Base-by-base conservation (phyloP, 2,113 vertebrate genomes). In the Oceanites oceanicus region DNA sequence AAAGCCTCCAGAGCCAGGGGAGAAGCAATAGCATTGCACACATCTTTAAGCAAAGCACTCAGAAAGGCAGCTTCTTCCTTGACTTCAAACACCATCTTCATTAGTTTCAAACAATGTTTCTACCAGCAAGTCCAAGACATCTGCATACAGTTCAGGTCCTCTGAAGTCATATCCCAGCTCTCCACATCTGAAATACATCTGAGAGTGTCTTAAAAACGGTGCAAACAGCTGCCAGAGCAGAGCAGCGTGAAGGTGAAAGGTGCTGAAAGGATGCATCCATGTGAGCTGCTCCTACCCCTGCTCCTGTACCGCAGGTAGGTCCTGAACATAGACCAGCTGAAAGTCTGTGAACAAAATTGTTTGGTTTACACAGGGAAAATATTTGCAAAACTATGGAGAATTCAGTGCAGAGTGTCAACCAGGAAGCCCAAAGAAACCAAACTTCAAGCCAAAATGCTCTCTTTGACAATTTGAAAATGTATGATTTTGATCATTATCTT, bases 261-360 rank as follows among this genome's bases (percentile, higher is more conserved):
- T 32, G 32, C 36, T 38, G 67, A 49, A 71, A 74, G 32, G 45
- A 44, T 13, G 12, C 1, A 1, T 22, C 26, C 3, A 1, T 0
- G 1, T 0, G 29, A 75, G 7, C 9, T 59, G 62, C 50, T 22
- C 50, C 74, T 44, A 8, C 36, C 55, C 23, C 72, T 38, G 11
- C 40, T 70, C 34, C 76, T 44, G 15, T 40, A 11, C 47, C 1
- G 4, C 59, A 42, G 67, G 75, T 58, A 65, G 18, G 58, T 76
- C 30, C 30, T 82, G 47, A 61, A 19, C 9, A 6, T 3, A 52
- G 61, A 81, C 7, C 49, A 44, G 59, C 14, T 4, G 2, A 38
- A 68, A 79, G 25, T 21, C 49, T 8, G 19, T 7, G 19, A 53
- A 58, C 18, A 65, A 56, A 76, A 73, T 27, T 12, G 9, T n/a